Percentiles rank a stretch among this genome's conserved stretches.
phyloP scores from a whole-genome alignment of 1,140 invertebrate genomes.

The Anadara kagoshimensis region DNA sequence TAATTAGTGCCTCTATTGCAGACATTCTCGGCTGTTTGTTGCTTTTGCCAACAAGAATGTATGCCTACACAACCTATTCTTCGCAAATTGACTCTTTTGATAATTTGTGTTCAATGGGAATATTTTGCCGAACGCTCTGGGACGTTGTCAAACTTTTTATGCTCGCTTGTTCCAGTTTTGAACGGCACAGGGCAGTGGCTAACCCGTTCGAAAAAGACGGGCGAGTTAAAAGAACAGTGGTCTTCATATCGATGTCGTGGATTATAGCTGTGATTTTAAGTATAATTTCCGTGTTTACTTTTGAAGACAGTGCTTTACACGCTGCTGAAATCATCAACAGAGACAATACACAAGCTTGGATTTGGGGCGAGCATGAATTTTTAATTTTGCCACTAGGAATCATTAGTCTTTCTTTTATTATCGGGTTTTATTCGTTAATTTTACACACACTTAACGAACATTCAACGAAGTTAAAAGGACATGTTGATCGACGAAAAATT shows the following conservation, averaged over 20 bases:
- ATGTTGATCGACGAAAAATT: conserved; percentile 13
- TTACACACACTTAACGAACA: conserved; percentile 40
- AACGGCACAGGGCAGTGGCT: conserved; percentile 35
- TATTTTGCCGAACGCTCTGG: conserved; percentile 27
- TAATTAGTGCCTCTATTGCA: conserved; percentile 16
- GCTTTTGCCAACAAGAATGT: conserved; percentile 23
- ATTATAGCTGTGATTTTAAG: conserved; percentile 10
- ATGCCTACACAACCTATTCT: conserved; percentile 8
- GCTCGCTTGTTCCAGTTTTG: conserved; percentile 33
- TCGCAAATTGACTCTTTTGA: neutral
- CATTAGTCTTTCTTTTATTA: conserved; percentile 27
- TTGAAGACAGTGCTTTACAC: conserved; percentile 27
- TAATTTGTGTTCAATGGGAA: conserved; percentile 12
- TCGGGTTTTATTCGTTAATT: conserved; percentile 43
- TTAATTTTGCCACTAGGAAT: conserved; percentile 44
- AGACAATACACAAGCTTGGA: neutral
- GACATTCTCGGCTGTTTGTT: conserved; percentile 19
- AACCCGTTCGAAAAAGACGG: conserved; percentile 35
- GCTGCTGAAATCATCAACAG: conserved; percentile 6
- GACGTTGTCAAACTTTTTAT: conserved; percentile 35
- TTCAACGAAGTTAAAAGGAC: conserved; percentile 29
- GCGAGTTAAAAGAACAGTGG: conserved; percentile 5
- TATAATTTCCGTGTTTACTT: conserved; percentile 12
- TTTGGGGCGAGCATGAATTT: conserved; percentile 40
- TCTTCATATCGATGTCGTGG: conserved; percentile 27